Evolutionary conservation across 2,113 vertebrate species (phyloP).

Genomic region (Hippolais icterina): DNA sequence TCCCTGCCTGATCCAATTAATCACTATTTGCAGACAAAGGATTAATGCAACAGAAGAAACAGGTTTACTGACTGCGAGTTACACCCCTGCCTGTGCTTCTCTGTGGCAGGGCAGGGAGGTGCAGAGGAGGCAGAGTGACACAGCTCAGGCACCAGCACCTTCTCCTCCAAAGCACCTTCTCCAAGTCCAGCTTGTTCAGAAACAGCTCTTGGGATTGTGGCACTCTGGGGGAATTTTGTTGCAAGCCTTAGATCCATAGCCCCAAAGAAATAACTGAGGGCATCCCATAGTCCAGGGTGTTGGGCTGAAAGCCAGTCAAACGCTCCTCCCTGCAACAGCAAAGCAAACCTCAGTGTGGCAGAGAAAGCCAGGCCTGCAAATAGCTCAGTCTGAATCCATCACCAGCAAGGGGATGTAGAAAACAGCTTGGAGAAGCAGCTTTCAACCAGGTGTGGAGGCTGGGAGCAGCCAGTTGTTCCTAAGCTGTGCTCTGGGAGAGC

Average conservation of each 20-base stretch:
- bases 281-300: fast-evolving
- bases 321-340: neutral
- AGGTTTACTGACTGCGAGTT: neutral
- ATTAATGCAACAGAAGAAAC: neutral
- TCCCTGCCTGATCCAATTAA: neutral
- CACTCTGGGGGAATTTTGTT: neutral
- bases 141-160: fast-evolving
- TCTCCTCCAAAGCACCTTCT: neutral
- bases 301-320: neutral
- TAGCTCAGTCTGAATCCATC: neutral
- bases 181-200: neutral
- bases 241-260: neutral
- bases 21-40: neutral
- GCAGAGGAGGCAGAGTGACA: neutral
- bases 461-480: neutral
- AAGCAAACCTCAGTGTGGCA: neutral
- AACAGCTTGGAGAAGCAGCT: neutral
- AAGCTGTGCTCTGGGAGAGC: neutral
- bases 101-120: fast-evolving
- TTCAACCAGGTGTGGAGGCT: neutral
- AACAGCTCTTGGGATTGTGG: neutral
- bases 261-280: neutral
- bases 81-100: neutral
- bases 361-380: neutral
- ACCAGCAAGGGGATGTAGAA: neutral